Base-by-base conservation (phyloP, 2,113 vertebrate species). In the Tragelaphus strepsiceros region DNA sequence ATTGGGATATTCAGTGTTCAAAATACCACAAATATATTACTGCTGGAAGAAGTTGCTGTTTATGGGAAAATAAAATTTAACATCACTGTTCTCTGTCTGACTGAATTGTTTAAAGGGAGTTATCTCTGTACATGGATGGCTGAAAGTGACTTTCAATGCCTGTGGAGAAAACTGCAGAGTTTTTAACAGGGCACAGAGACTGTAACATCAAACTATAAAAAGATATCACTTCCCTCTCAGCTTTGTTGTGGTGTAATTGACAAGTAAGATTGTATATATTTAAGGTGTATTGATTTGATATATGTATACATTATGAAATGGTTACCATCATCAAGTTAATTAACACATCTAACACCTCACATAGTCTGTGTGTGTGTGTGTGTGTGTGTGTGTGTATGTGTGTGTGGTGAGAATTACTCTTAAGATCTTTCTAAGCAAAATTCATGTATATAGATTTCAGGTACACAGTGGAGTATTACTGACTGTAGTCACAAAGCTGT, bases 11-110 rank as follows among this genome's bases (percentile, higher is more conserved):
- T 95, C 83, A 80, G 32, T 62, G 35, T n/a, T 74, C 74, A 78
- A 88, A 92, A 93, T 22, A 43, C 32, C 71, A 82, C 58, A 78
- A 24, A 62, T 19, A 22, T 53, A 58, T 58, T 85, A 67, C 78
- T 94, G 8, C 61, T 80, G 43, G 93, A 91, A 96, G 80, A 98
- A 96, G 28, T 82, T 71, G 22, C 77, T 85, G 35, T 62, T 92
- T 78, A 58, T 56, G 49, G n/a, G 88, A 86, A 96, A 97, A 96
- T 96, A 93, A 86, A 97, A 74, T 95, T 97, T 96, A 89, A 89
- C 32, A 46, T 85, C 58, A 22, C 91, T 95, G 87, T 94, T 96
- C 58, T 94, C 58, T 59, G 7, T n/a, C 90, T 89, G 87, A 71
- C 87, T 85, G 49, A 94, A 67, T 94, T 91, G 86, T 53, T 90